Conservation (phyloP, 64 coral and sea anemone genomes). For the Porites lutea region DNA sequence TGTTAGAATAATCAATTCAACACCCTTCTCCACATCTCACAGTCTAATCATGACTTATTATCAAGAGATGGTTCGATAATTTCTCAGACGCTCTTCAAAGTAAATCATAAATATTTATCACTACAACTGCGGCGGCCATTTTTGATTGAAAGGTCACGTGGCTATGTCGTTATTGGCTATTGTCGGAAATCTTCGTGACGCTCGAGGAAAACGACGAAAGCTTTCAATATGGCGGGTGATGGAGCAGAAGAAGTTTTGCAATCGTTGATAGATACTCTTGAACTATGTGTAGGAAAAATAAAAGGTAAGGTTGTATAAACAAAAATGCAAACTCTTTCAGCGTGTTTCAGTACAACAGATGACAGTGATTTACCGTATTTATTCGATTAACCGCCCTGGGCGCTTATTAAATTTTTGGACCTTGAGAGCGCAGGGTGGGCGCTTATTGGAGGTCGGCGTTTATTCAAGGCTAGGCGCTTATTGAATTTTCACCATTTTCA, state of each 20-base stretch:
- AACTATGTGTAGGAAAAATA: constrained; percentile 56
- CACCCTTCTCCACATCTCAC: neutral
- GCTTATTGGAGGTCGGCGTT: too few relatives aligned
- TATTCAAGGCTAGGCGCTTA: too few relatives aligned
- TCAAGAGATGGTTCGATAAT: constrained; percentile 31
- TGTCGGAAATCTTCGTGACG: constrained; percentile 17
- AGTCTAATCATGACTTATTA: neutral
- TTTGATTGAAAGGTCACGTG: constrained; percentile 21
- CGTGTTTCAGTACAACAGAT: neutral
- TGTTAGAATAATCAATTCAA: constrained; percentile 4
- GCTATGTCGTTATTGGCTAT: neutral
- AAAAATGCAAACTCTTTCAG: neutral
- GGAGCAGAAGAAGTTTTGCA: constrained; percentile 33
- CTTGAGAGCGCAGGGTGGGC: too few relatives aligned
- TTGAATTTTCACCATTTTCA: too few relatives aligned
- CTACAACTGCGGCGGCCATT: neutral
- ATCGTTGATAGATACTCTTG: constrained; percentile 61
- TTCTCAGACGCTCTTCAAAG: constrained; percentile 9
- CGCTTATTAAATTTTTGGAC: too few relatives aligned
- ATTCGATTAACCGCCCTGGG: too few relatives aligned
- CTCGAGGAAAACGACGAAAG: neutral
- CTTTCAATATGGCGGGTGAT: constrained; percentile 56
- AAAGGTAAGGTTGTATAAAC: constrained; percentile 30
- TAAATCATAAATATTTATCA: constrained; percentile 48
- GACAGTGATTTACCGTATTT: too few relatives aligned